Evolutionary conservation across 30 jellyfish, hydroid and myxozoan species (phyloP).

Genomic region (Hydractinia echinata): DNA sequence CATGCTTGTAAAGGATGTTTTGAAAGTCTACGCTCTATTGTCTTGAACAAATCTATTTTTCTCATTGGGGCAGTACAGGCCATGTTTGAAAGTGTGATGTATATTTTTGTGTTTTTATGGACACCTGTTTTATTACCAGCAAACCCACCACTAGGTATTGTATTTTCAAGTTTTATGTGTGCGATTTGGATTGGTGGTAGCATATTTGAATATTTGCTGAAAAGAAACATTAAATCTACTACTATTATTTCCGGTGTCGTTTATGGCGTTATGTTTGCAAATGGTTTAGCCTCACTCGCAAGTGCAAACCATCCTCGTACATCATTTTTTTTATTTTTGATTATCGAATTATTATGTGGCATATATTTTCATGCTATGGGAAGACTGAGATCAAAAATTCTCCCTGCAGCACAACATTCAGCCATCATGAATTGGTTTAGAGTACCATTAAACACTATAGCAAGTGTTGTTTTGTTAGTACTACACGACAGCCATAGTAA

Average conservation of each 20-base stretch:
- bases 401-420: constrained; percentile 75
- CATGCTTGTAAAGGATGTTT: constrained; percentile 68
- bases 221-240: constrained; percentile 38
- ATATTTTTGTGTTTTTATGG: constrained; percentile 90
- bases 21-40: constrained; percentile 64
- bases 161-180: constrained; percentile 86
- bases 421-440: constrained; percentile 91
- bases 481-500: constrained; percentile 89
- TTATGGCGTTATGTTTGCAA: constrained; percentile 74
- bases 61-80: constrained; percentile 89
- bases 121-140: constrained; percentile 93
- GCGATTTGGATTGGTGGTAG: constrained; percentile 82
- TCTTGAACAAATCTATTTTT: constrained; percentile 48
- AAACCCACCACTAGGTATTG: constrained; percentile 90
- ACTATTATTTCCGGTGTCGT: constrained; percentile 46
- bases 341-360: constrained; percentile 81
- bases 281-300: constrained; percentile 72
- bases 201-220: constrained; percentile 33
- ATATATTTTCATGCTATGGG: constrained; percentile 90
- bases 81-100: constrained; percentile 95
- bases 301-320: constrained; percentile 84
- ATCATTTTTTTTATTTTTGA: constrained; percentile 59
- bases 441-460: constrained; percentile 83
- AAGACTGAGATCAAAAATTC: constrained; percentile 45
- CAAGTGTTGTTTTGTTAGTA: constrained; percentile 66